Evolutionary conservation across 2,113 vertebrate species (phyloP).

Genomic region (Clinocottus analis): DNA sequence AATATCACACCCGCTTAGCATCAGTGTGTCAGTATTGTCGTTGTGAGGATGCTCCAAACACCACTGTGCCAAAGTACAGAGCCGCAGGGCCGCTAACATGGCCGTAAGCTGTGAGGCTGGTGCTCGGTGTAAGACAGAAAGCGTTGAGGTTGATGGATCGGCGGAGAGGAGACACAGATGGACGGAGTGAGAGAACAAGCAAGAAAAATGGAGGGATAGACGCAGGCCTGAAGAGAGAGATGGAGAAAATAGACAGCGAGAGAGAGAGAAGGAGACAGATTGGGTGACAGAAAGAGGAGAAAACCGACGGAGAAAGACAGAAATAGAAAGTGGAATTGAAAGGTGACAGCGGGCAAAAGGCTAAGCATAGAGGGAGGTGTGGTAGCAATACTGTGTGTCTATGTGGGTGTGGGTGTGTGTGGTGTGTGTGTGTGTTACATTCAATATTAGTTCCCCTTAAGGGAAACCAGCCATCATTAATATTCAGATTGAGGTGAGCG

Average conservation of each 20-base stretch:
- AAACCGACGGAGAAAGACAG: conserved; percentile 14
- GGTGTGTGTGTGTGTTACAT: neutral
- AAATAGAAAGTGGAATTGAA: conserved; percentile 29
- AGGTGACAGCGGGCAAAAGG: conserved; percentile 37
- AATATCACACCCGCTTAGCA: neutral
- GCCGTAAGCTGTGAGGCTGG: neutral
- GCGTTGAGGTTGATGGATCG: neutral
- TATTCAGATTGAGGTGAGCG: conserved; percentile 37
- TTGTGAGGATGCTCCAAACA: neutral
- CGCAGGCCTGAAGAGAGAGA: conserved; percentile 9
- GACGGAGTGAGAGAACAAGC: neutral
- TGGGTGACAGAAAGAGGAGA: conserved; percentile 14
- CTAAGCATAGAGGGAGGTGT: conserved; percentile 14
- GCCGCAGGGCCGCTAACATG: neutral
- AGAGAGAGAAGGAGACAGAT: conserved; percentile 4
- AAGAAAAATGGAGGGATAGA: neutral
- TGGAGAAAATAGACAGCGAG: neutral
- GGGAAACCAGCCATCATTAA: conserved; percentile 34
- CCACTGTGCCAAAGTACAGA: neutral
- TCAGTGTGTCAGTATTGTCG: neutral
- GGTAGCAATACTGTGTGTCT: neutral
- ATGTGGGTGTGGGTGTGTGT: neutral
- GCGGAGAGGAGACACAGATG: neutral
- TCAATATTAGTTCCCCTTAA: conserved; percentile 7
- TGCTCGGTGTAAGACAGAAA: neutral